phyloP scores from a whole-genome alignment of 2,888 invertebrate genomes.

The Agrotis ipsilon region DNA sequence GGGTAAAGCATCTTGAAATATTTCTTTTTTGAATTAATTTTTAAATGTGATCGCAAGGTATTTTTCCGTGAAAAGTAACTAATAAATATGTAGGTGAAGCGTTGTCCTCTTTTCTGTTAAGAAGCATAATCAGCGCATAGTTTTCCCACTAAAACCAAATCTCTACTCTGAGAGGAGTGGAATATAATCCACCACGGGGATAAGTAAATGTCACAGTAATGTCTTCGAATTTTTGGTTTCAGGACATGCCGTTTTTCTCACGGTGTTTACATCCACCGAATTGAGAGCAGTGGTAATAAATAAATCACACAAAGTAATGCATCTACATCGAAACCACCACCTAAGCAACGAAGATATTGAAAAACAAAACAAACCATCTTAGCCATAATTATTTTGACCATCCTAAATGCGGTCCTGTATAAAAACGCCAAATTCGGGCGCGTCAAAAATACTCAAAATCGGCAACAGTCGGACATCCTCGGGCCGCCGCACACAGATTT shows the following conservation, averaged over 20 bases:
- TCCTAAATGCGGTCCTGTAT: conserved; percentile 32
- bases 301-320: too few relatives aligned
- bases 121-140: too few relatives aligned
- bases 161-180: too few relatives aligned
- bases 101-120: background rate
- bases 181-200: too few relatives aligned
- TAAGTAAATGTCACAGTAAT: too few relatives aligned
- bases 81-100: background rate
- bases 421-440: conserved; percentile 13
- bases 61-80: background rate
- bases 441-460: conserved; percentile 43
- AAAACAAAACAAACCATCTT: background rate
- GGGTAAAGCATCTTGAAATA: background rate
- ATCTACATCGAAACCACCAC: too few relatives aligned
- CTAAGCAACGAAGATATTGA: too few relatives aligned
- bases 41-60: background rate
- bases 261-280: too few relatives aligned
- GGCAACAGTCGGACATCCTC: conserved; percentile 5
- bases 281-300: too few relatives aligned
- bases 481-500: conserved; percentile 7
- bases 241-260: too few relatives aligned
- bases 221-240: too few relatives aligned
- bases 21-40: background rate
- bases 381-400: conserved; percentile 1
- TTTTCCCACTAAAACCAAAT: too few relatives aligned